These are phyloP conservation scores for Drosophila triauraria DNA, from an alignment of 1,140 invertebrate genomes.

Conservation along the genomic window DNA sequence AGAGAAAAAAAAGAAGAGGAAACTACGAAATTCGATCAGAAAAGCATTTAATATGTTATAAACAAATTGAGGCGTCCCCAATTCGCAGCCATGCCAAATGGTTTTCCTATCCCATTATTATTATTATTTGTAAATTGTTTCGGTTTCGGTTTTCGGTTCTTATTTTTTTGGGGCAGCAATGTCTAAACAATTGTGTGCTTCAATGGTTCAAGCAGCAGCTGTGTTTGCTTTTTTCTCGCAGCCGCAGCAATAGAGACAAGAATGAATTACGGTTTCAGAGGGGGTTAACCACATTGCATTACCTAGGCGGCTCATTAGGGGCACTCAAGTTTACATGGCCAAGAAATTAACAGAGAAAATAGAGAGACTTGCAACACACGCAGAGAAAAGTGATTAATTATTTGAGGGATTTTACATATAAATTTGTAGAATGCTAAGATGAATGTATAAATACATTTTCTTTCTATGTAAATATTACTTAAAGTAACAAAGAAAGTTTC, in stretches of 20 bases:
- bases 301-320: conserved; percentile 34
- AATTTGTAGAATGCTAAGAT: no score
- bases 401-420: not conserved
- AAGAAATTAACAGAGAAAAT: conserved; percentile 25
- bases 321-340: conserved; percentile 25
- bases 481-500: not conserved
- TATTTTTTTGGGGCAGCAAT: conserved; percentile 30
- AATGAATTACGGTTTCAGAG: conserved; percentile 29
- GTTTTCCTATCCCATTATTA: conserved; percentile 36
- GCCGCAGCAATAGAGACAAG: conserved; percentile 5
- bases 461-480: not conserved
- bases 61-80: conserved; percentile 73
- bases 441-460: not conserved
- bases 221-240: conserved; percentile 48
- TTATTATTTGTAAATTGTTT: conserved; percentile 63
- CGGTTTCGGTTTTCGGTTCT: conserved; percentile 27
- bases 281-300: conserved; percentile 30
- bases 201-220: conserved; percentile 58
- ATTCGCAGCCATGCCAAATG: conserved; percentile 59
- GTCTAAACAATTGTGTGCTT: conserved; percentile 64
- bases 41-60: conserved; percentile 43
- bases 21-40: conserved; percentile 22
- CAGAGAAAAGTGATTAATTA: not conserved
- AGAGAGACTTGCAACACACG: conserved; percentile 11
- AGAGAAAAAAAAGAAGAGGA: conserved; percentile 6